Evolutionary conservation across 2,888 invertebrate species (phyloP), one percentile per base, ranked within the genome.

Genomic region (Epistrophe grossulariae): DNA sequence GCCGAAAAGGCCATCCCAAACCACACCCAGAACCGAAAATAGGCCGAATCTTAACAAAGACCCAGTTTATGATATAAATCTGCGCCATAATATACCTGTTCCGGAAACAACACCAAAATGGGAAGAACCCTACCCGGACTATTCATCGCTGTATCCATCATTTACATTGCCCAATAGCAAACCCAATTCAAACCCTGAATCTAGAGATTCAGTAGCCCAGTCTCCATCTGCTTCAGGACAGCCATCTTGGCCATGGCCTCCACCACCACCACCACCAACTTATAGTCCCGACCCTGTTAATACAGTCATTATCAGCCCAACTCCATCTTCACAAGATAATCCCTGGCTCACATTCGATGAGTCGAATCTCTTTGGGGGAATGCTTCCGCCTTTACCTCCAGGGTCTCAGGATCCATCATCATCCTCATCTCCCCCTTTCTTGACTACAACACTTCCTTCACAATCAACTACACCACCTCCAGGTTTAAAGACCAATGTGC

Each of bases 401-500:
- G 57, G 11, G 8, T 59, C 64, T 13, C 64, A 73, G 5, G 31
- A 52, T 15, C 50, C 79, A 31, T 59, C 73, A n/a, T 43, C 77
- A 0, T 28, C 10, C 60, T 3, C 1, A 24, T 3, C 24, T 3
- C 17, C 48, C 24, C 24, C 66, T 5, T 59, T 38, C 2, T 43
- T 59, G n/a, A 45, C 72, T 6, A 48, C 60, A 17, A 62, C 72
- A 0, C 84, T 79, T 19, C 74, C 57, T 28, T 48, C 60, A 6
- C 11, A n/a, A 45, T n/a, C 78, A 17, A 68, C 76, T 7, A 73
- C 71, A 38, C 48, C 71, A 13, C 15, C 60, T 9, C 17, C 78
- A 28, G 71, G 77, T 31, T 48, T 55, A 15, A 88, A 84, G 55
- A 81, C 88, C 3, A 89, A 87, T 52, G 82, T 91, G 4, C 88